phyloP scores from a whole-genome alignment of 2,888 invertebrate genomes.

The Pandemis corylana region DNA sequence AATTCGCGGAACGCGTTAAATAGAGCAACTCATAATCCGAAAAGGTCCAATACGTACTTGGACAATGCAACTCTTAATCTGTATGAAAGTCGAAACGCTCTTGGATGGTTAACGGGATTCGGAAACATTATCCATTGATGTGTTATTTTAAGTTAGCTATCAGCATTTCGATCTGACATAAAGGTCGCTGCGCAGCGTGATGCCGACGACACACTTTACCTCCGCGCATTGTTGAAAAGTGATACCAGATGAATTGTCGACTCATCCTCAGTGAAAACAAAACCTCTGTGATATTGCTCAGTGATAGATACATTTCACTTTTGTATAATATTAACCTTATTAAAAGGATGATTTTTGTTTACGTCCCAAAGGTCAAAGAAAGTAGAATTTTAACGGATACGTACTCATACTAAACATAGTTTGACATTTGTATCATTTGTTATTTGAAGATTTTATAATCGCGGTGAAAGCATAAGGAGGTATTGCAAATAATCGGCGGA shows the following conservation, averaged over 20 bases:
- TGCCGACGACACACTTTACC: constrained; percentile 52
- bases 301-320: constrained; percentile 68
- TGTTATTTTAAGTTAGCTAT: constrained; percentile 40
- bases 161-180: constrained; percentile 47
- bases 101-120: constrained; percentile 20
- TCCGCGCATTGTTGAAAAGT: constrained; percentile 53
- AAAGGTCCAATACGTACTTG: constrained; percentile 34
- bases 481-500: neutral
- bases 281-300: constrained; percentile 59
- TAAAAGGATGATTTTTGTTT: constrained; percentile 50
- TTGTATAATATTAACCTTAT: constrained; percentile 52
- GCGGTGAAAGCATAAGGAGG: constrained; percentile 4
- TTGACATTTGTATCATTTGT: constrained; percentile 10
- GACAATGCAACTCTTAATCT: constrained; percentile 27
- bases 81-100: constrained; percentile 18
- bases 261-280: constrained; percentile 73
- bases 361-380: constrained; percentile 58
- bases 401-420: neutral
- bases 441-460: neutral
- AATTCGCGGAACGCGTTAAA: constrained; percentile 64
- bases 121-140: constrained; percentile 25
- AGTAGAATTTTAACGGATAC: constrained; percentile 45
- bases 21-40: constrained; percentile 38
- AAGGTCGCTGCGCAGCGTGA: constrained; percentile 57
- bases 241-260: constrained; percentile 54